Evolutionary conservation across 2,888 invertebrate species (phyloP), one percentile per base, ranked within the genome.

Genomic region (Apantesis nais): DNA sequence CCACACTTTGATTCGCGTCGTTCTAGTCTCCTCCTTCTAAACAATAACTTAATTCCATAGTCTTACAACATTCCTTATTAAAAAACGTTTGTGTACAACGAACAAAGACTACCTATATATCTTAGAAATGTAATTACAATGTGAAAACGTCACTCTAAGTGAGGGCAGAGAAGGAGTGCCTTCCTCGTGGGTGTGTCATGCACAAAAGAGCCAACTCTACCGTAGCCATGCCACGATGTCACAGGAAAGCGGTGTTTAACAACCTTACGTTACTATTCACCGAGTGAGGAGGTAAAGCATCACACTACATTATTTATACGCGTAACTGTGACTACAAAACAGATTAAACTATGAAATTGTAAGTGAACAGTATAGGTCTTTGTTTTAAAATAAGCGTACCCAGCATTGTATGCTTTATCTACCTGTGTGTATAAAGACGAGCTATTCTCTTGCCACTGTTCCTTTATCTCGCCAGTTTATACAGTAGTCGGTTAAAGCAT

Each of bases 401-500:
- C 3, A 52, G 11, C 22, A 8, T 52, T 52, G 9, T 34, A 34
- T n/a, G 48, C 3, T 55, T 55, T 55, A 55, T 55, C 12, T 25
- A 55, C 55, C 55, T 55, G 1, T 55, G 55, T 5, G 1, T 25
- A 25, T 25, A n/a, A 25, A 25, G 52, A 52, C 22, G n/a, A 52
- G 8, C 48, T 22, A 8, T 48, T 48, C n/a, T n/a, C 16, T 4
- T 34, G 3, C n/a, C 12, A n/a, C 37, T 25, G 39, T 39, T 37
- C n/a, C 11, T 39, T 37, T 62, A 62, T 62, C 62, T 37, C 39
- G n/a, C 39, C 7, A 25, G 37, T 62, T 39, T n/a, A 62, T 62
- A 39, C 22, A 55, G 37, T 37, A 62, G 62, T 62, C n/a, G 62
- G 62, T 62, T 62, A 62, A n/a, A 22, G 39, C 62, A 37, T 25